Conservation (phyloP, 2,113 vertebrate genomes). For the Myocastor coypus region DNA sequence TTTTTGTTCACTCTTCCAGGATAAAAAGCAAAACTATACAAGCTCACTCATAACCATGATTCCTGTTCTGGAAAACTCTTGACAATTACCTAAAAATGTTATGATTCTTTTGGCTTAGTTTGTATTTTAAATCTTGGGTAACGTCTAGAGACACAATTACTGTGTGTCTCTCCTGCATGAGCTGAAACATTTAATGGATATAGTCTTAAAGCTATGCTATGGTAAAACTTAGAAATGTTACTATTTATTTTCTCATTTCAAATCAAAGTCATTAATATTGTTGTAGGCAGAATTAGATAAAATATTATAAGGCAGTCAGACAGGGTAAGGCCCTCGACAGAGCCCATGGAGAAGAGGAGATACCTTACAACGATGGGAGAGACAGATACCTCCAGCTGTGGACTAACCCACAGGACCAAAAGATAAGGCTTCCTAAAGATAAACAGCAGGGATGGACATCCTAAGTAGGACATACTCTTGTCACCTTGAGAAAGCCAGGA, state of each 20-base stretch:
- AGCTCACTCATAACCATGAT: constrained; percentile 50
- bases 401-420: too few relatives aligned
- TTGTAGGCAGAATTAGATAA: too few relatives aligned
- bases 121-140: constrained; percentile 52
- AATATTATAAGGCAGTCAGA: too few relatives aligned
- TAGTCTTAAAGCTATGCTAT: constrained; percentile 39
- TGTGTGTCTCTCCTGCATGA: constrained; percentile 1
- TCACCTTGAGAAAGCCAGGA: too few relatives aligned
- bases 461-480: too few relatives aligned
- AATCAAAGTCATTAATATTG: constrained; percentile 35
- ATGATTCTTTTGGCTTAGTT: constrained; percentile 50
- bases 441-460: too few relatives aligned
- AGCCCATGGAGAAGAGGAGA: too few relatives aligned
- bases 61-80: constrained; percentile 55
- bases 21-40: constrained; percentile 28
- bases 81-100: constrained; percentile 45
- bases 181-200: constrained; percentile 31
- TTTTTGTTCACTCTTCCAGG: background rate
- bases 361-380: too few relatives aligned
- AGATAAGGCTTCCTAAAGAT: too few relatives aligned
- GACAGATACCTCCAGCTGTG: too few relatives aligned
- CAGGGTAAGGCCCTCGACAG: too few relatives aligned
- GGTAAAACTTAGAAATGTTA: background rate
- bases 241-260: constrained; percentile 58
- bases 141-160: constrained; percentile 32